Conservation (phyloP, 2,113 vertebrate genomes). For the Pogona vitticeps region DNA sequence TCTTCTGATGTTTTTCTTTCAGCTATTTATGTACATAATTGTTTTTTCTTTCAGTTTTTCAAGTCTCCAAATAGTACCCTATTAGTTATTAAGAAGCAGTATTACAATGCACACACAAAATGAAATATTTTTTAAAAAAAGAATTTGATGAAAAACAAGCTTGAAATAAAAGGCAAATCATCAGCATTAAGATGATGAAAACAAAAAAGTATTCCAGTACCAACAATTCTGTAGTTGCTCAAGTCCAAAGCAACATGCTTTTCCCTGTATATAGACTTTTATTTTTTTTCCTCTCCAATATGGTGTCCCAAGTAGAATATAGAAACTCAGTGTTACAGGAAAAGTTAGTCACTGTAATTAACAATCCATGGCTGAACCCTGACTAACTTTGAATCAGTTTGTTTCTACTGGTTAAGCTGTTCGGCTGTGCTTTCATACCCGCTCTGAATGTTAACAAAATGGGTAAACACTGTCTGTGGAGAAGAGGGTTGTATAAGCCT, state of each 20-base stretch:
- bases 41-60: conserved; percentile 77
- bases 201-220: conserved; percentile 71
- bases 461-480: conserved; percentile 39
- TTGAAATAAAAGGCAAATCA: conserved; percentile 65
- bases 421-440: conserved; percentile 52
- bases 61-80: conserved; percentile 70
- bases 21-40: conserved; percentile 78
- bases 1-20: conserved; percentile 7
- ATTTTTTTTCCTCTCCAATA: conserved; percentile 54
- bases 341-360: conserved; percentile 40
- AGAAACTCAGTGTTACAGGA: conserved; percentile 53
- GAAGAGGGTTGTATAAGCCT: conserved; percentile 27
- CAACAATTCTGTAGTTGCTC: conserved; percentile 74
- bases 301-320: conserved; percentile 62
- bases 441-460: conserved; percentile 52
- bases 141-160: conserved; percentile 42
- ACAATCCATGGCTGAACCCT: conserved; percentile 54
- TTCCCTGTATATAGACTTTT: conserved; percentile 74
- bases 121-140: conserved; percentile 43
- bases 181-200: conserved; percentile 72
- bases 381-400: conserved; percentile 55
- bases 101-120: conserved; percentile 62
- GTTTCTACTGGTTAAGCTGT: conserved; percentile 51
- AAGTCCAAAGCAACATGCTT: conserved; percentile 85
- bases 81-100: conserved; percentile 59